Percentiles rank a stretch among this genome's conserved stretches.
Conservation (phyloP, 2,797 vertebrate species). For the Chelon auratus region DNA sequence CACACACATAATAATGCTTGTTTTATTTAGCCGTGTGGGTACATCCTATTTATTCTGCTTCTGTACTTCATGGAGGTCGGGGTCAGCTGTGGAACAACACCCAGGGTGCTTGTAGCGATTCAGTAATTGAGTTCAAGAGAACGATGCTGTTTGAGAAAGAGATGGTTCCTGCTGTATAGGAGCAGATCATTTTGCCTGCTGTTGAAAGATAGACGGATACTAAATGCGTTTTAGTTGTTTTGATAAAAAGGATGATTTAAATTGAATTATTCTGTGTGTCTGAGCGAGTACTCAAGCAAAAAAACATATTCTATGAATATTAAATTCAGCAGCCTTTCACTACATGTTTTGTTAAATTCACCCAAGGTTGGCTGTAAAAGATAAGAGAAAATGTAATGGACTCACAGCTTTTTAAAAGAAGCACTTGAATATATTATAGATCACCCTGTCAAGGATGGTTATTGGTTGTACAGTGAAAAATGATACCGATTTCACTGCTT, state of each 20-base stretch:
- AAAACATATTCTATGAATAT: slow-evolving; percentile 46
- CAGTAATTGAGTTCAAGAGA: slow-evolving; percentile 28
- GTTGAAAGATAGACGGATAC: slow-evolving; percentile 6
- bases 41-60: slow-evolving; percentile 10
- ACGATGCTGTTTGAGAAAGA: slow-evolving; percentile 3
- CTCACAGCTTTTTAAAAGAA: slow-evolving; percentile 60
- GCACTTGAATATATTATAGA: slow-evolving; percentile 52
- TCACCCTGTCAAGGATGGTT: slow-evolving; percentile 53
- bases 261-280: slow-evolving; percentile 8
- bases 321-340: slow-evolving; percentile 26
- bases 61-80: slow-evolving; percentile 6
- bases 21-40: slow-evolving; percentile 7
- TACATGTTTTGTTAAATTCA: slow-evolving; percentile 46
- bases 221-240: slow-evolving; percentile 3
- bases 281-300: slow-evolving; percentile 21
- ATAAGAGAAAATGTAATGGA: slow-evolving; percentile 41
- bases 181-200: slow-evolving; percentile 21
- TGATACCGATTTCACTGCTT: slow-evolving; percentile 48
- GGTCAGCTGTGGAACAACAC: slow-evolving; percentile 17
- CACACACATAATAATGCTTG: background rate
- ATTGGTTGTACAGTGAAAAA: slow-evolving; percentile 60
- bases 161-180: background rate
- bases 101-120: slow-evolving; percentile 16
- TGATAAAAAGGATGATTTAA: slow-evolving; percentile 19
- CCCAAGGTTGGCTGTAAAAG: slow-evolving; percentile 64